phyloP scores from a whole-genome alignment of 2,888 invertebrate genomes.

The Nomada fabriciana region DNA sequence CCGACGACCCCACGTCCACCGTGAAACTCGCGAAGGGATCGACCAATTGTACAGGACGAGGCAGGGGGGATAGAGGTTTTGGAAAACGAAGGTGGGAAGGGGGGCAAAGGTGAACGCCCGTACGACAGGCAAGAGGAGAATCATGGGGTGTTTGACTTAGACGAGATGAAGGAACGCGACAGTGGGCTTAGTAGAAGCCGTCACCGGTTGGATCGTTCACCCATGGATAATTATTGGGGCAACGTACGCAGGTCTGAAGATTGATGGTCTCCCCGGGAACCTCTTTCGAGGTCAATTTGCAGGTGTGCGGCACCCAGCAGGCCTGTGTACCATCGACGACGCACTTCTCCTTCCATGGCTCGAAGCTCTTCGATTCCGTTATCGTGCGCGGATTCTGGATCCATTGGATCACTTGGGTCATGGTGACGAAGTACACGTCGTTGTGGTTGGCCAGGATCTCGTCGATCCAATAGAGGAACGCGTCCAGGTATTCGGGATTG shows the following conservation, averaged over 20 bases:
- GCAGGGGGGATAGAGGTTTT: neutral
- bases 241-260: slow-evolving; percentile 96
- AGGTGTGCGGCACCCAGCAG: slow-evolving; percentile 95
- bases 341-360: slow-evolving; percentile 97
- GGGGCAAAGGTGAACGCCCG: slow-evolving; percentile 19
- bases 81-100: neutral
- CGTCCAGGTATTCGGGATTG: slow-evolving; percentile 96
- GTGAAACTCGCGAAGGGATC: slow-evolving; percentile 43
- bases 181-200: slow-evolving; percentile 91
- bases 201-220: slow-evolving; percentile 96
- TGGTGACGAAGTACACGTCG: slow-evolving; percentile 97
- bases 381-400: slow-evolving; percentile 95
- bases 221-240: slow-evolving; percentile 98
- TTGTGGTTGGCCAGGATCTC: slow-evolving; percentile 93
- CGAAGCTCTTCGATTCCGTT: slow-evolving; percentile 95
- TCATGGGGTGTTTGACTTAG: slow-evolving; percentile 62
- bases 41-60: slow-evolving; percentile 28
- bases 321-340: slow-evolving; percentile 92
- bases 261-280: slow-evolving; percentile 97
- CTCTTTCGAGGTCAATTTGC: slow-evolving; percentile 96
- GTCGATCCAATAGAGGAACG: slow-evolving; percentile 97
- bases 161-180: slow-evolving; percentile 63
- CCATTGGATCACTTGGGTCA: slow-evolving; percentile 99
- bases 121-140: slow-evolving; percentile 34
- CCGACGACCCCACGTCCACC: slow-evolving; percentile 40